Evolutionary conservation across 1,140 invertebrate genomes (phyloP), one percentile per base, ranked within the genome.

Genomic region (Halictus rubicundus): DNA sequence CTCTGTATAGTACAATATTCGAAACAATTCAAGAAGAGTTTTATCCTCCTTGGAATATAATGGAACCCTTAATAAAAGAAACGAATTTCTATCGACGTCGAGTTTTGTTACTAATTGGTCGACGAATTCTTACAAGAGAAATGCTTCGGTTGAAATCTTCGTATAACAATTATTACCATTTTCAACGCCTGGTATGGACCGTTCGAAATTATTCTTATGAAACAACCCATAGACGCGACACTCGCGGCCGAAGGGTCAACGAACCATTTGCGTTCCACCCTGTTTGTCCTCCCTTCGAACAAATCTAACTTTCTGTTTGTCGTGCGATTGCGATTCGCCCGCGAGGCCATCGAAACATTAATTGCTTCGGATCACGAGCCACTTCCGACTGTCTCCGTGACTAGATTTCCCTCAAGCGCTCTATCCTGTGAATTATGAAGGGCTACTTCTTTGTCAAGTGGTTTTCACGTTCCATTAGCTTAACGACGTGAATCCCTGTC

Each of bases 391-490:
- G 16, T 14, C 52, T 39, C 14, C 6, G 32, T 25, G 16, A 16
- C 37, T 75, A 8, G 32, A 42, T 39, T 42, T 57, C 25, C 25
- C 61, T 65, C 19, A 27, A 68, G 66, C 63, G 37, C 10, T 32
- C 12, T 27, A 74, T 66, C 49, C 12, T 27, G 65, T 74, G 46
- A 74, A 74, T 73, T 64, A 64, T 39, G 21, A 54, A 74, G 1
- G 39, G 10, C 66, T 32, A 25, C 23, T 21, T 32, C 37, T 21
- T 27, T 19, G 49, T 42, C 19, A 21, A 75, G 63, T 68, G 73
- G 52, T 68, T 75, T 74, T 19, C 72, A 66, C 46, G 61, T 74
- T 74, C 19, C 72, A 66, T 65, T 75, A 68, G 57, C 9, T 75
- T 75, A 68, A 68, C 49, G n/a, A 75, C 10, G 19, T 5, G 8